A percentile compares a stretch with the other conserved stretches of the same genome.
These are phyloP conservation scores for Himalopsyche tibetana DNA, from an alignment of 2,888 invertebrate genomes.

Conservation along the genomic window DNA sequence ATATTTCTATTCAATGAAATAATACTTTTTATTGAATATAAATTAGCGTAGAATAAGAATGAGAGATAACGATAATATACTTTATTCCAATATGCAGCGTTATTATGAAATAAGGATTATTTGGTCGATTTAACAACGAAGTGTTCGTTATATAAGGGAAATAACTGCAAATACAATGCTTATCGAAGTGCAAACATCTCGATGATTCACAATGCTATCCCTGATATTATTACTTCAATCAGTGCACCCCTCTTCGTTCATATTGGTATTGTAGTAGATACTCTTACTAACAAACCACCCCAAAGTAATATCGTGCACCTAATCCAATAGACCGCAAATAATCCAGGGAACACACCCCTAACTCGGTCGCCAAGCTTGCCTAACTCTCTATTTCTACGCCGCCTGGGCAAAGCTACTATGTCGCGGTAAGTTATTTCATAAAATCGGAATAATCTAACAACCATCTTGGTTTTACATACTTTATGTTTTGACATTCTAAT, in stretches of 20 bases:
- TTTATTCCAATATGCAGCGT: not conserved
- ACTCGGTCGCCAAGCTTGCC: constrained; percentile 7
- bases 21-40: not conserved
- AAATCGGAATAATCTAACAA: too few species aligned
- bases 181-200: not conserved
- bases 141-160: not conserved
- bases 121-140: not conserved
- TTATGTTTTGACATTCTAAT: too few species aligned
- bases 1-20: too few species aligned
- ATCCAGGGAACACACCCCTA: constrained; percentile 29
- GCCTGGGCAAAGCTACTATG: not conserved
- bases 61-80: not conserved
- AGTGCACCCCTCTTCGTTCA: not conserved
- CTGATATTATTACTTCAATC: not conserved
- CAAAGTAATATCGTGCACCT: constrained; percentile 22
- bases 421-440: not conserved
- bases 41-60: not conserved
- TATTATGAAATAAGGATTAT: not conserved
- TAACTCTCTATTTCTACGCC: not conserved
- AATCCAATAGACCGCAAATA: constrained; percentile 34
- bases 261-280: constrained; percentile 27
- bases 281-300: not conserved
- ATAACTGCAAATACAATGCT: not conserved
- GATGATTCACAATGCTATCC: constrained; percentile 4
- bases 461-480: too few species aligned